A percentile compares a stretch with the other conserved stretches of the same genome.
Evolutionary conservation across 2,888 invertebrate genomes (phyloP).

Genomic region (Xylota segnis): DNA sequence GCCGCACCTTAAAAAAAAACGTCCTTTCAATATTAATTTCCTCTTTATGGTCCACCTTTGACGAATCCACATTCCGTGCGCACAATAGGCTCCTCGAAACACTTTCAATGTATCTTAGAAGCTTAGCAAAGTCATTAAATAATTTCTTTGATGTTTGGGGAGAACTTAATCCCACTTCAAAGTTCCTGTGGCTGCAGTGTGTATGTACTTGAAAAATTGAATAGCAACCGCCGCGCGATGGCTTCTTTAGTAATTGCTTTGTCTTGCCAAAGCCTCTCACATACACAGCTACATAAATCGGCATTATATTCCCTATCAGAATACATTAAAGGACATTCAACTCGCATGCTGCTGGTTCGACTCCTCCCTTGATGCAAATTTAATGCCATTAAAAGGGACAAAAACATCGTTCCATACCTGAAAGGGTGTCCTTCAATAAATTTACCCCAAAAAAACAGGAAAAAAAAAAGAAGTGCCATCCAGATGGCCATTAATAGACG

Average conservation of each 20-base stretch:
- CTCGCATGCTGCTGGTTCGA: not conserved
- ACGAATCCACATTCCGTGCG: not conserved
- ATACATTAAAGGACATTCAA: constrained; percentile 52
- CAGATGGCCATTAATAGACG: constrained; percentile 61
- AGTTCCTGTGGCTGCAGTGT: constrained; percentile 14
- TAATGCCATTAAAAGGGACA: constrained; percentile 33
- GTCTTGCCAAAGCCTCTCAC: constrained; percentile 9
- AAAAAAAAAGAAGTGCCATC: constrained; percentile 9
- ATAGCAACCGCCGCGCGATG: constrained; percentile 4
- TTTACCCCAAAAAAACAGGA: constrained; percentile 4
- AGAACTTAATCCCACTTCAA: constrained; percentile 35
- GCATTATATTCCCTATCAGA: constrained; percentile 41
- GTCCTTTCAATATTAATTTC: constrained; percentile 25
- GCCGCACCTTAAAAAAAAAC: too few relatives aligned
- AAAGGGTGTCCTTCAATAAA: constrained; percentile 60
- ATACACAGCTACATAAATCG: constrained; percentile 1
- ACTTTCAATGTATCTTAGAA: not conserved
- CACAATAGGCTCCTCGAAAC: not conserved
- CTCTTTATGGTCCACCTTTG: constrained; percentile 6
- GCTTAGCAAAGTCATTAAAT: constrained; percentile 42
- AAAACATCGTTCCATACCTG: constrained; percentile 41
- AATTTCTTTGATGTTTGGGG: constrained; percentile 34
- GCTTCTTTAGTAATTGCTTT: constrained; percentile 25
- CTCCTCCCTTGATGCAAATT: constrained; percentile 54
- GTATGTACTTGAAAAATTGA: not conserved